phyloP scores from a whole-genome alignment of 2,888 invertebrate genomes.

The Priocnemis perturbator region DNA sequence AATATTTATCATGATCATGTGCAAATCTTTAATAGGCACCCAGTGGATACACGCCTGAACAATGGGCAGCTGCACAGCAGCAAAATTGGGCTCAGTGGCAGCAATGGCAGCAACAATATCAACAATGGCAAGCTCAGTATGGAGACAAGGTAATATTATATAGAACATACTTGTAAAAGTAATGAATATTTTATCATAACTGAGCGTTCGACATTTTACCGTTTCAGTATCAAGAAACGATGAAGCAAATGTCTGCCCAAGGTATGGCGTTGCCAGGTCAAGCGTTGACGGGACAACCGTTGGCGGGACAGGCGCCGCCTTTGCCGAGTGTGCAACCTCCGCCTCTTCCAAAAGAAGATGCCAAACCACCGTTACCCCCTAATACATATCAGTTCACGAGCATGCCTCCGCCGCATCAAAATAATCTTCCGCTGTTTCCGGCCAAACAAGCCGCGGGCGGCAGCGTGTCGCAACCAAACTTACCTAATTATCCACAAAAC shows the following conservation, averaged over 20 bases:
- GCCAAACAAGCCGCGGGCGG: constrained; percentile 53
- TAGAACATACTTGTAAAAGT: constrained; percentile 34
- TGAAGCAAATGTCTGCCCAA: constrained; percentile 71
- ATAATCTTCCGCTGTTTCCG: constrained; percentile 68
- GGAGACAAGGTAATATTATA: constrained; percentile 80
- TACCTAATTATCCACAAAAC: constrained; percentile 57
- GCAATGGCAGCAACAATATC: constrained; percentile 87
- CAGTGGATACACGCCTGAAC: constrained; percentile 79
- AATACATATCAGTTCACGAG: constrained; percentile 70
- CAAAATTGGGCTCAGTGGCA: constrained; percentile 86
- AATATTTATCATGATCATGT: neutral
- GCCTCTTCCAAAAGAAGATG: constrained; percentile 71
- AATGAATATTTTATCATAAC: neutral
- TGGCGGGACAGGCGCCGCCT: constrained; percentile 60
- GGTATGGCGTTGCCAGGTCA: constrained; percentile 48
- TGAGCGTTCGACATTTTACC: constrained; percentile 11
- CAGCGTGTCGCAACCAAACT: constrained; percentile 47
- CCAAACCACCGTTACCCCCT: constrained; percentile 73
- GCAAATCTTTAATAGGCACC: constrained; percentile 63
- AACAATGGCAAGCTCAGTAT: constrained; percentile 86
- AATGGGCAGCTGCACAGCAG: constrained; percentile 83
- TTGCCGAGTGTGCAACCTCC: constrained; percentile 67
- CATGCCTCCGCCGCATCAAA: constrained; percentile 70
- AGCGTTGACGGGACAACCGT: no score
- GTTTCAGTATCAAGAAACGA: constrained; percentile 78